Conservation (phyloP, 2,113 vertebrate species). For the Crotalus tigris region DNA sequence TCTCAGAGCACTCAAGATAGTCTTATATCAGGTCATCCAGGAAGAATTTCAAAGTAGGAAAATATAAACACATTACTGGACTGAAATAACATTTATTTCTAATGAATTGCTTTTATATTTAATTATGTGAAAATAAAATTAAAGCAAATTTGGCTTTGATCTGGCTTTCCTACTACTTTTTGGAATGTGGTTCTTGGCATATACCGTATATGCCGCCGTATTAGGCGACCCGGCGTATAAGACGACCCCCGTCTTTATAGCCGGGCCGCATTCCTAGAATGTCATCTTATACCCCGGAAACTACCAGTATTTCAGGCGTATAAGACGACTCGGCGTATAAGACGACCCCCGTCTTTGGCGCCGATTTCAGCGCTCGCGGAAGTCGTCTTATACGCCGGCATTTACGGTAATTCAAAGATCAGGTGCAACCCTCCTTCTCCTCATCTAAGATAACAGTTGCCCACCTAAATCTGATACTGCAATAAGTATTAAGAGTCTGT, state of each 20-base stretch:
- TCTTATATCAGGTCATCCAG: neutral
- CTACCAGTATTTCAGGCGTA: no score
- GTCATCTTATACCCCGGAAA: no score
- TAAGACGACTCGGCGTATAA: no score
- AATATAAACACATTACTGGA: neutral
- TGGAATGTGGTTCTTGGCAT: neutral
- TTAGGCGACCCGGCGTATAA: no score
- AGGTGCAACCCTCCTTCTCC: neutral
- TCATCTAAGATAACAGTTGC: neutral
- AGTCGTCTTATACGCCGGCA: no score
- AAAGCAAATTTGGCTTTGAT: neutral
- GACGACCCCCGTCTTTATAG: no score
- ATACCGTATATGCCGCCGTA: neutral
- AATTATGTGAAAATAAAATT: neutral
- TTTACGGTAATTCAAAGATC: neutral
- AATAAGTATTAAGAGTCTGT: neutral
- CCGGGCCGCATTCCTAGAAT: no score
- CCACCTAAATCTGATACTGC: neutral
- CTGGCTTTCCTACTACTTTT: neutral
- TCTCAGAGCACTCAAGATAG: neutral
- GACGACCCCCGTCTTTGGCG: no score
- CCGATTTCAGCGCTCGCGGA: no score
- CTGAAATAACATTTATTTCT: neutral
- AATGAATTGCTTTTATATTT: neutral
- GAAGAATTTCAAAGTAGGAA: neutral